These are phyloP conservation scores for Polypedilum pembai DNA, from an alignment of 1,140 invertebrate genomes.

Conservation along the genomic window DNA sequence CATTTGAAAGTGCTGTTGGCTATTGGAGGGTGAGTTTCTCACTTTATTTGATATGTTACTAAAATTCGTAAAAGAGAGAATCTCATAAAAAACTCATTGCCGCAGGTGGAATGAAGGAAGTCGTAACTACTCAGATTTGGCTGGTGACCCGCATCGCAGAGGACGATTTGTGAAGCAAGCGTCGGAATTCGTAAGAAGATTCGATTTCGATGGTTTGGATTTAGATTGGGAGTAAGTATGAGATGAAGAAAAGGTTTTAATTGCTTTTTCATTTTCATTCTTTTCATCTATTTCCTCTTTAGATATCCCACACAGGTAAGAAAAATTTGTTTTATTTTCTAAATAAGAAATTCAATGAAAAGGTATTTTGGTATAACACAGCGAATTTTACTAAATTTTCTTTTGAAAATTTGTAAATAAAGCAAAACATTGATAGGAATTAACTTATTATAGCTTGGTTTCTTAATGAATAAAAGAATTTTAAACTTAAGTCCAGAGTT, in stretches of 20 bases:
- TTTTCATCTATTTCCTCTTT: background rate
- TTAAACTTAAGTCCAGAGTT: too few relatives aligned
- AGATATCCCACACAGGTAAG: slow-evolving; percentile 56
- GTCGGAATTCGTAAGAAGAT: slow-evolving; percentile 37
- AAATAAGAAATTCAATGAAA: too few relatives aligned
- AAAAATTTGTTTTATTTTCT: slow-evolving; percentile 42
- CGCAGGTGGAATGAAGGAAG: slow-evolving; percentile 73
- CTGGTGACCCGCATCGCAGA: slow-evolving; percentile 49
- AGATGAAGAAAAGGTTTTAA: background rate
- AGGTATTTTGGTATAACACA: too few relatives aligned
- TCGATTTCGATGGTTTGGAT: slow-evolving; percentile 73
- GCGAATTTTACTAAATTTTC: too few relatives aligned
- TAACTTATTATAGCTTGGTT: too few relatives aligned
- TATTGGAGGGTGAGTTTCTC: slow-evolving; percentile 56
- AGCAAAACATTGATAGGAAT: too few relatives aligned
- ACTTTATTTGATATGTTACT: too few relatives aligned
- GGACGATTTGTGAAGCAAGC: slow-evolving; percentile 49
- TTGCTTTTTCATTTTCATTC: background rate
- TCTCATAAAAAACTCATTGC: too few relatives aligned
- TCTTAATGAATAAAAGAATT: too few relatives aligned
- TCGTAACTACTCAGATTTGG: slow-evolving; percentile 67
- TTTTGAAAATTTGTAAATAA: too few relatives aligned
- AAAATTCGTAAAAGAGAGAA: too few relatives aligned
- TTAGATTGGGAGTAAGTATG: slow-evolving; percentile 77
- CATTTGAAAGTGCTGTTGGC: slow-evolving; percentile 68